Evolutionary conservation across 2,113 vertebrate species (phyloP).

Genomic region (Notothenia coriiceps): DNA sequence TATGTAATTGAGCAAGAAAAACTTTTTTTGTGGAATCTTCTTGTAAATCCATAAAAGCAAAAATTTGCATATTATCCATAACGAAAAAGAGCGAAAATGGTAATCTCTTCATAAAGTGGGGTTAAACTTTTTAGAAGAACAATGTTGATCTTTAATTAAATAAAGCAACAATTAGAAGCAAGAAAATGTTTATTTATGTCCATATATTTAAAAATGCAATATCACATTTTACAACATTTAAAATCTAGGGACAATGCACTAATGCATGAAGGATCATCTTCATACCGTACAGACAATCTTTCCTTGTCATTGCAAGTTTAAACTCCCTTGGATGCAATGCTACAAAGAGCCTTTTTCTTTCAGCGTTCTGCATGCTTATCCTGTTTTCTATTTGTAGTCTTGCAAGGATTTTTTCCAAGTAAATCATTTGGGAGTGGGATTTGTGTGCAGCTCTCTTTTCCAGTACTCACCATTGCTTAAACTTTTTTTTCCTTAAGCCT

Average conservation of each 20-base stretch:
- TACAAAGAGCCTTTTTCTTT: conserved; percentile 18
- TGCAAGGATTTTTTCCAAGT: conserved; percentile 61
- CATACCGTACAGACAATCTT: conserved; percentile 1
- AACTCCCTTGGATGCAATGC: conserved; percentile 24
- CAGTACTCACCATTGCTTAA: conserved; percentile 63
- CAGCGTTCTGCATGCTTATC: conserved; percentile 41
- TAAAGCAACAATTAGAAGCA: conserved; percentile 47
- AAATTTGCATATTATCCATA: background rate
- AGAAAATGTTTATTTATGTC: conserved; percentile 74
- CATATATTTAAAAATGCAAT: conserved; percentile 61
- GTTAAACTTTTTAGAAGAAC: background rate
- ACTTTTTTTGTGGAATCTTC: background rate
- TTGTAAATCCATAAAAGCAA: background rate
- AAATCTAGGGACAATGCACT: conserved; percentile 48
- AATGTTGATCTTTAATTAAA: conserved; percentile 31
- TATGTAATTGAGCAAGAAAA: background rate
- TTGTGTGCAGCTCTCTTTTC: conserved; percentile 71
- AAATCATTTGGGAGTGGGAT: conserved; percentile 67
- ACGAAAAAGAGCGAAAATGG: background rate
- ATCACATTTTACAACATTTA: conserved; percentile 37
- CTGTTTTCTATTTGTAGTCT: conserved; percentile 72
- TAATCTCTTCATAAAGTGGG: background rate
- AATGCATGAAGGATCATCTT: conserved; percentile 24
- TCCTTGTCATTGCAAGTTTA: background rate
- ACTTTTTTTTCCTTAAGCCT: conserved; percentile 59